phyloP scores from a whole-genome alignment of 2,888 invertebrate genomes.

The Pyralis farinalis region DNA sequence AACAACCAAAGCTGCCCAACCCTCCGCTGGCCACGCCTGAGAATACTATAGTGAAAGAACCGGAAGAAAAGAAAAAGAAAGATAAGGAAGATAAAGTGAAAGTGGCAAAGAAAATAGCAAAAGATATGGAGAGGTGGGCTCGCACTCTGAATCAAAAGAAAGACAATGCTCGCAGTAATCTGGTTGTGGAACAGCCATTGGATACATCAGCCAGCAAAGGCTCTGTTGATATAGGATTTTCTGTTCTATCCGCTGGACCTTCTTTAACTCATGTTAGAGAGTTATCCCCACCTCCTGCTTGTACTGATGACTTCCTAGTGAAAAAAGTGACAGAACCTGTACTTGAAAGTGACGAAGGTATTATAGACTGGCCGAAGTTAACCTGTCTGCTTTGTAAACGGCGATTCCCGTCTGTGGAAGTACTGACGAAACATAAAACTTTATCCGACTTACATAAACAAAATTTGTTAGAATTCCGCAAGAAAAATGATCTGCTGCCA shows the following conservation, averaged over 20 bases:
- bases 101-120: constrained; percentile 98
- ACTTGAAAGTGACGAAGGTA: constrained; percentile 86
- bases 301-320: constrained; percentile 58
- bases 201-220: constrained; percentile 82
- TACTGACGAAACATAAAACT: constrained; percentile 93
- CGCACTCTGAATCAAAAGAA: constrained; percentile 98
- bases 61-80: constrained; percentile 84
- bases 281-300: constrained; percentile 50
- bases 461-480: constrained; percentile 84
- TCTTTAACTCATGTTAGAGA: constrained; percentile 60
- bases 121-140: constrained; percentile 94
- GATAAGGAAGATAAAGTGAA: constrained; percentile 96
- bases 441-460: constrained; percentile 97
- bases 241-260: constrained; percentile 89
- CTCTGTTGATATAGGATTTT: constrained; percentile 96
- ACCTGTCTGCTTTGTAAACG: constrained; percentile 97
- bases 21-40: constrained; percentile 47
- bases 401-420: constrained; percentile 94
- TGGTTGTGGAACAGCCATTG: constrained; percentile 68
- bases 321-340: constrained; percentile 72
- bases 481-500: constrained; percentile 53
- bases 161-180: constrained; percentile 80
- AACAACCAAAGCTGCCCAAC: constrained; percentile 50
- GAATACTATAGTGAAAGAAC: constrained; percentile 56
- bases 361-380: constrained; percentile 93